Conservation (phyloP, 1,140 invertebrate genomes). For the Nasonia giraulti region DNA sequence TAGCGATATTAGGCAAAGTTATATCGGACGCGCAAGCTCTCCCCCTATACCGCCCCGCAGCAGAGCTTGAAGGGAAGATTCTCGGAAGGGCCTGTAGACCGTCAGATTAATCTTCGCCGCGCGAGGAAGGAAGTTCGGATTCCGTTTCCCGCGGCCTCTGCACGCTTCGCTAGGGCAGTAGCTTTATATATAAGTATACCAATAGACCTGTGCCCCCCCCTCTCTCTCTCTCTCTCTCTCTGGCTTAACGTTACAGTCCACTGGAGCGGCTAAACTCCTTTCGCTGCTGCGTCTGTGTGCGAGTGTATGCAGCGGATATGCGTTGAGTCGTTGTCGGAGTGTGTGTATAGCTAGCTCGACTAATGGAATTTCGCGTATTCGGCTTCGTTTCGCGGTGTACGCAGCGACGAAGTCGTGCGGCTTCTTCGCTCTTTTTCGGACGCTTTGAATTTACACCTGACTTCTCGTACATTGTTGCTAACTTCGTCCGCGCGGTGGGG, state of each 20-base stretch:
- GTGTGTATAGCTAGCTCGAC: constrained; percentile 38
- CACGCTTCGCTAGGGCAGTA: not conserved
- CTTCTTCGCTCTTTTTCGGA: not conserved
- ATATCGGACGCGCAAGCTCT: constrained; percentile 32
- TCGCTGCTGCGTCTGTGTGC: not conserved
- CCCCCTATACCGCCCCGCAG: not conserved
- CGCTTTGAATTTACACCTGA: not conserved
- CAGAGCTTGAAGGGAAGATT: constrained; percentile 50
- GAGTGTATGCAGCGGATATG: too few species aligned
- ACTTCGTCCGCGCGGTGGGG: not conserved
- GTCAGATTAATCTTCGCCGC: constrained; percentile 70
- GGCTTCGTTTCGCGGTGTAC: not conserved
- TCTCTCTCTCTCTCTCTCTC: not conserved
- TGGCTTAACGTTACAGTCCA: constrained; percentile 71
- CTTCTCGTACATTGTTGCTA: not conserved
- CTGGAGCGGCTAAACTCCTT: constrained; percentile 71
- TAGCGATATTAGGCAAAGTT: constrained; percentile 47
- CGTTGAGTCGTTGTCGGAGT: constrained; percentile 10
- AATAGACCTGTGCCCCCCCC: not conserved
- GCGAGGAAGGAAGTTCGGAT: constrained; percentile 69
- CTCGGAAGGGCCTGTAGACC: constrained; percentile 44
- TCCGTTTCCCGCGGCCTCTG: constrained; percentile 64
- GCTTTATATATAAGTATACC: not conserved
- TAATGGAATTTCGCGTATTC: constrained; percentile 64
- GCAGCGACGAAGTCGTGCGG: not conserved